These are phyloP conservation scores for Drosophila birchii DNA, from an alignment of 2,888 invertebrate genomes.

Conservation along the genomic window DNA sequence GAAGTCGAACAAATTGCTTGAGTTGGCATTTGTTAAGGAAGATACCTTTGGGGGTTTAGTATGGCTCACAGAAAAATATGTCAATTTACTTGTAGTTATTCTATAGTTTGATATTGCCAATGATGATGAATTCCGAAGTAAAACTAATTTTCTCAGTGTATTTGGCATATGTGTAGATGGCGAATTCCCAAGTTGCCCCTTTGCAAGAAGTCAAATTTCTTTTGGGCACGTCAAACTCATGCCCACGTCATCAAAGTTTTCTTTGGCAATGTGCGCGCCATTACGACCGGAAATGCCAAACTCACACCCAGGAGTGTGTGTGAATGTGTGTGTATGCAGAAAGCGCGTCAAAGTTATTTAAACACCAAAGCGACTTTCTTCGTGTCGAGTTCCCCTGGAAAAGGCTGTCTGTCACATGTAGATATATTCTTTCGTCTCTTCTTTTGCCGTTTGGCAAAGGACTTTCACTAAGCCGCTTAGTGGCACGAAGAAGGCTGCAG, in stretches of 20 bases:
- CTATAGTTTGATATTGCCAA: not conserved
- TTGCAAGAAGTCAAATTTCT: slow-evolving; percentile 66
- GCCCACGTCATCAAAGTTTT: slow-evolving; percentile 62
- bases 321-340: slow-evolving; percentile 31
- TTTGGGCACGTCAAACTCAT: slow-evolving; percentile 59
- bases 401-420: slow-evolving; percentile 43
- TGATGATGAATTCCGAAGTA: too few relatives aligned
- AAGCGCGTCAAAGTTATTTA: slow-evolving; percentile 78
- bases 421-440: slow-evolving; percentile 16
- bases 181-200: slow-evolving; percentile 54
- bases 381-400: slow-evolving; percentile 35
- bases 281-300: slow-evolving; percentile 64
- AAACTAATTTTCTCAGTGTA: not conserved
- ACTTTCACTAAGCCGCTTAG: slow-evolving; percentile 77
- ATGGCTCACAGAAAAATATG: too few relatives aligned
- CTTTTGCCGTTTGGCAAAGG: slow-evolving; percentile 55
- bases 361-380: slow-evolving; percentile 58
- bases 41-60: not conserved
- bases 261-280: slow-evolving; percentile 48
- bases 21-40: not conserved
- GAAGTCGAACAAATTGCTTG: not conserved
- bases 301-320: slow-evolving; percentile 2
- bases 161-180: slow-evolving; percentile 1
- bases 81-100: not conserved
- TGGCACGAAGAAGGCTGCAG: slow-evolving; percentile 43